Percentiles rank a stretch among this genome's conserved stretches.
Conservation (phyloP, 2,113 vertebrate species). For the Amphiprion percula region DNA sequence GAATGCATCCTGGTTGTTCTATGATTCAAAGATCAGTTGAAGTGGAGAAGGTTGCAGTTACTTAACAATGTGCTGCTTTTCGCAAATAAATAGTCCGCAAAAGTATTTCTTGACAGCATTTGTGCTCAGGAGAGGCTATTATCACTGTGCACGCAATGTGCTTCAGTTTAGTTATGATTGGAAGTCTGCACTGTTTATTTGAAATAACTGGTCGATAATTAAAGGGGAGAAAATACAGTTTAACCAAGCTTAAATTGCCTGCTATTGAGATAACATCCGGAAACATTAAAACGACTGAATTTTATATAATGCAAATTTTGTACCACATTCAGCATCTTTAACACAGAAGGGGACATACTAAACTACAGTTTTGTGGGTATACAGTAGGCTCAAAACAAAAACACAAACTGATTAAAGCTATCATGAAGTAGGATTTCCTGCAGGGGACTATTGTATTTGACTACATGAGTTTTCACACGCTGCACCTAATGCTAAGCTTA, state of each 20-base stretch:
- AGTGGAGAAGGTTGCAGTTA: neutral
- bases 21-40: slow-evolving; percentile 13
- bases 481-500: neutral
- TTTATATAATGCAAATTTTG: neutral
- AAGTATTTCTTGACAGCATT: too few relatives aligned
- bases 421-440: neutral
- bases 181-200: neutral
- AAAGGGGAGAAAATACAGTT: neutral
- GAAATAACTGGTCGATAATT: neutral
- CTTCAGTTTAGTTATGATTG: neutral
- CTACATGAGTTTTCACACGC: neutral
- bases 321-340: neutral
- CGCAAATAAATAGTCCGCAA: neutral
- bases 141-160: neutral
- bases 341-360: neutral
- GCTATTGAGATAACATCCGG: neutral
- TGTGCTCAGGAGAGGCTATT: neutral
- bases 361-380: neutral
- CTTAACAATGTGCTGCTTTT: neutral
- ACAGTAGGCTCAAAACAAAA: too few relatives aligned
- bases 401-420: neutral
- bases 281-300: neutral
- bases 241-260: slow-evolving; percentile 1
- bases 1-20: slow-evolving; percentile 15
- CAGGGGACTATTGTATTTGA: neutral